Conservation (phyloP, 2,888 invertebrate genomes). For the Orthonychiurus folsomi region DNA sequence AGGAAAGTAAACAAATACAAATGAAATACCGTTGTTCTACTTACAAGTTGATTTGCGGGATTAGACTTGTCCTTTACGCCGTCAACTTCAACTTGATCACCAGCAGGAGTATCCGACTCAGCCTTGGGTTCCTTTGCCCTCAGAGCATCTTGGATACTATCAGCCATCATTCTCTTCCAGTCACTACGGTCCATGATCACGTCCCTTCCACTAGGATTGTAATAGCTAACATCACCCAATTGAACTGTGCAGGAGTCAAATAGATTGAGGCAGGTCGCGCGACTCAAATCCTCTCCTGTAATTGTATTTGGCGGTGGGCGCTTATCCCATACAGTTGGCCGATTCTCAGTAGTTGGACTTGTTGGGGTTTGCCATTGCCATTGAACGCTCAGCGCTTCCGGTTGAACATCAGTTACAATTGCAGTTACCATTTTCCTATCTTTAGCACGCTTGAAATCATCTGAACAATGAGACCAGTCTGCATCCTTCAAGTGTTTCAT, state of each 20-base stretch:
- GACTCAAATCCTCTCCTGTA: conserved; percentile 53
- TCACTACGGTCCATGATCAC: conserved; percentile 63
- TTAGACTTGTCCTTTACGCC: not conserved
- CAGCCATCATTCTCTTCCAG: conserved; percentile 52
- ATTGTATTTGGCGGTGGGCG: not conserved
- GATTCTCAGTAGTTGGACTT: conserved; percentile 14
- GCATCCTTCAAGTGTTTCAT: conserved; percentile 62
- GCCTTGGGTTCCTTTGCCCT: no score
- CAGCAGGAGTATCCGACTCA: no score
- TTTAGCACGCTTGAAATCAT: conserved; percentile 54
- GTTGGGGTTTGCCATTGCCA: conserved; percentile 63
- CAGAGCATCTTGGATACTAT: conserved; percentile 12
- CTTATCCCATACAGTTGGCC: not conserved
- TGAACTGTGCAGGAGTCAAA: conserved; percentile 81
- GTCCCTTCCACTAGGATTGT: conserved; percentile 61
- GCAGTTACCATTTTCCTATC: conserved; percentile 51
- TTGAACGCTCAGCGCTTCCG: conserved; percentile 70
- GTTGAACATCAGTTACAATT: conserved; percentile 72
- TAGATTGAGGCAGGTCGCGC: conserved; percentile 72
- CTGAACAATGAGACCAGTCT: conserved; percentile 69
- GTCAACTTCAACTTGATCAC: conserved; percentile 1
- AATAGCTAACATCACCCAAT: conserved; percentile 77
- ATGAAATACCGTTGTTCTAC: conserved; percentile 11
- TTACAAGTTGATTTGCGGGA: not conserved
- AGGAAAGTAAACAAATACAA: conserved; percentile 11